Conservation (phyloP, 2,113 vertebrate genomes). For the Ochotona princeps region DNA sequence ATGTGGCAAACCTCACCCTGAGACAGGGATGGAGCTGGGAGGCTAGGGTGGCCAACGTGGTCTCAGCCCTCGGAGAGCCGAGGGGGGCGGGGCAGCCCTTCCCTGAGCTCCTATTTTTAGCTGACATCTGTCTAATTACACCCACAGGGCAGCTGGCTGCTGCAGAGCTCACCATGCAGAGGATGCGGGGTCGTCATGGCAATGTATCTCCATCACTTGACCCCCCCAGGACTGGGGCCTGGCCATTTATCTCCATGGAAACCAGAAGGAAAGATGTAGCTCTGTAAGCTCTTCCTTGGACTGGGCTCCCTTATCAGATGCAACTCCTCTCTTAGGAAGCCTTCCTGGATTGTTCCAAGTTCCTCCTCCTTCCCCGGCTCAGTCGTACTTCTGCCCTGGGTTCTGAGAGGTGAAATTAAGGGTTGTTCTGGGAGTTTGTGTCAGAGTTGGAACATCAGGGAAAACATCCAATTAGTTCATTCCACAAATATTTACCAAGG, state of each 20-base stretch:
- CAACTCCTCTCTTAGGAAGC: neutral
- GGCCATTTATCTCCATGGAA: neutral
- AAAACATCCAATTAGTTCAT: neutral
- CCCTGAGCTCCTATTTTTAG: slow-evolving; percentile 49
- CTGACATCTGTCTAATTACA: slow-evolving; percentile 31
- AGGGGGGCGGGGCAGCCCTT: neutral
- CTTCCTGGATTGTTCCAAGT: neutral
- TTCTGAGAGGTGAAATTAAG: neutral
- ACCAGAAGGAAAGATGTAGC: neutral
- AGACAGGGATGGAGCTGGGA: neutral
- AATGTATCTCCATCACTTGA: slow-evolving; percentile 12
- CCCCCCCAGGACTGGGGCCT: neutral
- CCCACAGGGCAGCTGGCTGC: slow-evolving; percentile 48
- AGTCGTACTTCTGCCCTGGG: neutral
- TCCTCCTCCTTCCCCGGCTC: too few species aligned
- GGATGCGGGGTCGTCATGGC: neutral
- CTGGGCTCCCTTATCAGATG: neutral
- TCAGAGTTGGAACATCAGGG: neutral
- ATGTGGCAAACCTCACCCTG: neutral
- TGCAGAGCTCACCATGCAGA: neutral
- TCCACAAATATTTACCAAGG: neutral
- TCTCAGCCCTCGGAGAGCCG: too few species aligned
- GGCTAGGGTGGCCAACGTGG: rapidly evolving
- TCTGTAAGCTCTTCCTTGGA: neutral
- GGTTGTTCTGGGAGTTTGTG: neutral